Evolutionary conservation across 2,797 vertebrate genomes (phyloP).

Genomic region (Semotilus atromaculatus): DNA sequence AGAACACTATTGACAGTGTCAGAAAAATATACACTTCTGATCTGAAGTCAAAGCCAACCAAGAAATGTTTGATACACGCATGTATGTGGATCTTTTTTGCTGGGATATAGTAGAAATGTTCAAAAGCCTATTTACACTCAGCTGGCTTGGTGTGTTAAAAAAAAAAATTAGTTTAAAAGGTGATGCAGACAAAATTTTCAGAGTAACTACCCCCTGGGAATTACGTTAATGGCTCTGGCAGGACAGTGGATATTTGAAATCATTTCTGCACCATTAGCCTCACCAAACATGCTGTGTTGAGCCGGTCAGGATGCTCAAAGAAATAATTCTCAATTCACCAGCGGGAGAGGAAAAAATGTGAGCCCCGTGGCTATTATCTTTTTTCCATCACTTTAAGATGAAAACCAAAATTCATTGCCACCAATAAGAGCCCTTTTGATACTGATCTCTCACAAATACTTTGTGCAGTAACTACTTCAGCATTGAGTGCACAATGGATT

Average conservation of each 20-base stretch:
- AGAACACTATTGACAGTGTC: no score
- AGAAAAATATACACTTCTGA: no score
- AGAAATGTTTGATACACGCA: no score
- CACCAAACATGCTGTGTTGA: neutral
- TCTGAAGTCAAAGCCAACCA: no score
- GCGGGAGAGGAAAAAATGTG: neutral
- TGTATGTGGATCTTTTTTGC: no score
- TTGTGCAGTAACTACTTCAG: slow-evolving; percentile 32
- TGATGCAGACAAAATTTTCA: neutral
- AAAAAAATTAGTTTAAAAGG: neutral
- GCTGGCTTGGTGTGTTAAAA: neutral
- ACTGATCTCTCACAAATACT: neutral
- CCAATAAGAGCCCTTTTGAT: neutral
- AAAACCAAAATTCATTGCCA: neutral
- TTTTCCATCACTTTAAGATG: neutral
- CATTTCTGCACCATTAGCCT: neutral
- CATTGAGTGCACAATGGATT: slow-evolving; percentile 42
- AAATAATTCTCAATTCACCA: neutral
- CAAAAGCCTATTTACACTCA: no score
- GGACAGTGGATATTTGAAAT: neutral
- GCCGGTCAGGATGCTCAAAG: neutral
- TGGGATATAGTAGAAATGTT: no score
- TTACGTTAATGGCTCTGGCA: neutral
- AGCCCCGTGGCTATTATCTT: neutral
- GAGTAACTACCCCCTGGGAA: neutral